Conservation (phyloP, 2,797 vertebrate species). For the Nyctibius grandis region DNA sequence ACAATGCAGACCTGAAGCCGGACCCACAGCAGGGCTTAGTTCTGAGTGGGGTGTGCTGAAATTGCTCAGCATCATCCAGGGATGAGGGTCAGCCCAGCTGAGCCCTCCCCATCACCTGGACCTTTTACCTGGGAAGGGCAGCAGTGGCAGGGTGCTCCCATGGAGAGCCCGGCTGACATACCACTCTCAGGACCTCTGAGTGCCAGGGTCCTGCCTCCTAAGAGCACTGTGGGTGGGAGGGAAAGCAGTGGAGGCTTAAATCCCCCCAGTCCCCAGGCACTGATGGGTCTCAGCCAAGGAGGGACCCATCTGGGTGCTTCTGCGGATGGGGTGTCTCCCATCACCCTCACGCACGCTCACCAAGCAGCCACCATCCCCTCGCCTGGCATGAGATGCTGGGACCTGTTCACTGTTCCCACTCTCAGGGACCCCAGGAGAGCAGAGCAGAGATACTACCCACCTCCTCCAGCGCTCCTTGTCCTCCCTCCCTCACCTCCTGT, state of each 20-base stretch:
- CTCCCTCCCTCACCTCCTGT: neutral
- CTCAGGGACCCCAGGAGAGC: neutral
- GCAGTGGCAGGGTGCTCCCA: fast-evolving
- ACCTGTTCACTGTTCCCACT: fast-evolving
- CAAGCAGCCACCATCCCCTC: neutral
- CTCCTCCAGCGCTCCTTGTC: neutral
- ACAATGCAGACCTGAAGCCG: neutral
- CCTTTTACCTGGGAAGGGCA: neutral
- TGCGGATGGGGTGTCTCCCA: fast-evolving
- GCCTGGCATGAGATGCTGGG: fast-evolving
- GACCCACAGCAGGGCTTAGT: neutral
- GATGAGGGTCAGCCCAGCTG: neutral
- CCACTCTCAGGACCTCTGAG: neutral
- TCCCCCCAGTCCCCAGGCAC: neutral
- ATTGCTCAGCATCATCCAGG: neutral
- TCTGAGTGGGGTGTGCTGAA: neutral
- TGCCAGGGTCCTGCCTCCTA: neutral
- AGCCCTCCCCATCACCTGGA: neutral
- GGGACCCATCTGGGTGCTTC: neutral
- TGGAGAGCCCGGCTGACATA: fast-evolving
- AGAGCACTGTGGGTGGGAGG: neutral
- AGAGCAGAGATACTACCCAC: neutral
- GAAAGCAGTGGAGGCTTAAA: neutral
- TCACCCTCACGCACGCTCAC: neutral
- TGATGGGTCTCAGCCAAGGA: neutral